Base-by-base conservation (phyloP, 2,888 invertebrate species). In the Drosophila testacea region DNA sequence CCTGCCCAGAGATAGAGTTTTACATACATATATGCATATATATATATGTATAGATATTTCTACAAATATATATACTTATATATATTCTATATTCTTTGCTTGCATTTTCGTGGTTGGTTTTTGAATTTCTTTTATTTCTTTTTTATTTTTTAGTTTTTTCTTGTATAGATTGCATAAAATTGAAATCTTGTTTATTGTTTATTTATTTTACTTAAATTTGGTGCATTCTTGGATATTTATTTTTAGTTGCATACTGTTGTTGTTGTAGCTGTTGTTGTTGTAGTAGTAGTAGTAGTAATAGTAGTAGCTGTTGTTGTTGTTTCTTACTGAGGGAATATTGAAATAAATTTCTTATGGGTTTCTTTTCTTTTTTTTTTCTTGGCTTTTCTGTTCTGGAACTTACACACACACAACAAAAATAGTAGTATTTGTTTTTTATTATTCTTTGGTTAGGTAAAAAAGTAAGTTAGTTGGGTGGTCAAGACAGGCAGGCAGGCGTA, bases 181-280 rank as follows among this genome's bases (percentile, higher is more conserved):
- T 83, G 82, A 87, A 81, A 60, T 61, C 57, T 74, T 71, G 73
- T 61, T 73, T 73, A 22, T 57, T 71, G 73, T 76, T 42, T 54
- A 16, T 59, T 61, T 62, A 61, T 68, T 77, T 76, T 70, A 60
- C 60, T 69, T 81, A 73, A 76, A 73, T 61, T 74, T 82, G 83
- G 88, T 88, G 88, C 88, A 81, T 83, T 87, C 73, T 77, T 79
- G 51, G 42, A 61, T 51, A 61, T 66, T 51, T 65, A 69, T 69
- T 61, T 61, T 80, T 92, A 91, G 92, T 93, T 93, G 93, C 93
- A 93, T 93, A 67, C 93, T 92, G 92, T 91, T 88, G 93, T 88
- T 84, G 83, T 88, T 83, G 88, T 82, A 77, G 88, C 73, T 88
- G 85, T 88, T 81, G 76, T 83, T 77, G 77, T 79, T 52, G 85